Conservation (phyloP, 1,140 invertebrate genomes). For the Coptotermes formosanus region DNA sequence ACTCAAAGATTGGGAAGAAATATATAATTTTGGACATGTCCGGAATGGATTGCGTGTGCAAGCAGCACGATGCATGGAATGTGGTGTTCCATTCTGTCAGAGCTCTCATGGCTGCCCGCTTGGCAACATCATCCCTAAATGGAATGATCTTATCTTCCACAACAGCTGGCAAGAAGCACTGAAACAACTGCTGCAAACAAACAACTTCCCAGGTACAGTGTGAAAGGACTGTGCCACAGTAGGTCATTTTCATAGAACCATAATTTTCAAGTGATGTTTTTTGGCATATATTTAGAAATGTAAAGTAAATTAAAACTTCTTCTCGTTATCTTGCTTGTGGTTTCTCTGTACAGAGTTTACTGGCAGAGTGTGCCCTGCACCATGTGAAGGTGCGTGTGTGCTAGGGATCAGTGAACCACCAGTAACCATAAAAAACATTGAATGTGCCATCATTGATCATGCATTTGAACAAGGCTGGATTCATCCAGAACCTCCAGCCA, state of each 20-base stretch:
- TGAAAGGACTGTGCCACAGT: no score
- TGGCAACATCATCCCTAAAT: constrained; percentile 98
- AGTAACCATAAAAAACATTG: constrained; percentile 99
- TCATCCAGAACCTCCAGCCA: constrained; percentile 68
- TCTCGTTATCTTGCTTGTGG: no score
- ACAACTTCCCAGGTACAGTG: constrained; percentile 92
- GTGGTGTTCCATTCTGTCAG: constrained; percentile 98
- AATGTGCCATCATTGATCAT: constrained; percentile 98
- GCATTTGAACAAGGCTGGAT: constrained; percentile 98
- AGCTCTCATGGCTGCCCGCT: constrained; percentile 95
- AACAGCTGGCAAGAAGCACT: constrained; percentile 97
- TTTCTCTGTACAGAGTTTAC: constrained; percentile 81
- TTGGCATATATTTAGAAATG: no score
- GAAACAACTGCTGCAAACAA: constrained; percentile 92
- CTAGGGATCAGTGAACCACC: constrained; percentile 93
- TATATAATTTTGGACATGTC: constrained; percentile 85
- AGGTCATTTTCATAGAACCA: no score
- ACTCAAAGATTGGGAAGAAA: constrained; percentile 94
- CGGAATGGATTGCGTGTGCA: constrained; percentile 85
- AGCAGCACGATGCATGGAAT: constrained; percentile 98
- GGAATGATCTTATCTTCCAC: constrained; percentile 95
- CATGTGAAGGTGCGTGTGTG: constrained; percentile 98
- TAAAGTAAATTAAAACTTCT: no score
- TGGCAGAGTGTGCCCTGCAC: constrained; percentile 96
- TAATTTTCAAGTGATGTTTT: no score